These are phyloP conservation scores for Pterocles gutturalis DNA, from an alignment of 2,113 vertebrate genomes.

Conservation along the genomic window DNA sequence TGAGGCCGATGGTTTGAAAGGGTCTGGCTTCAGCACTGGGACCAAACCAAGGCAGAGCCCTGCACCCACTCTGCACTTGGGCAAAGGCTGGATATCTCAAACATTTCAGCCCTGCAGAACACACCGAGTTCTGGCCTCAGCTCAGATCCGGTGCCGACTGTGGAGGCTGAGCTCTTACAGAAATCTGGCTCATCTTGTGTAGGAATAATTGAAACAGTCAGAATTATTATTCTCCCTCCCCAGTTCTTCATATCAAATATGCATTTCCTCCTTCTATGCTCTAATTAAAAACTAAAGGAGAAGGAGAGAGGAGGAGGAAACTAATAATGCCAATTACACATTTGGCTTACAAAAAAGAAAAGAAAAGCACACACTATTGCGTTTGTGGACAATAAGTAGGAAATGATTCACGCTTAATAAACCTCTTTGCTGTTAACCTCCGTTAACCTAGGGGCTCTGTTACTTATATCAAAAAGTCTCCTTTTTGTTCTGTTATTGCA, in stretches of 20 bases:
- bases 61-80: neutral
- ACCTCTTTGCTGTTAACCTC: conserved; percentile 54
- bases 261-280: neutral
- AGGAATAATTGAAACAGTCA: conserved; percentile 30
- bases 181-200: neutral
- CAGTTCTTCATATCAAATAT: neutral
- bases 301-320: conserved; percentile 38
- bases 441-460: conserved; percentile 39
- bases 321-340: conserved; percentile 53
- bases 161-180: neutral
- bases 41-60: neutral
- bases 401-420: conserved; percentile 69
- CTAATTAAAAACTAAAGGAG: conserved; percentile 59
- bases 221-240: neutral
- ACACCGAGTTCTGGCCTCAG: neutral
- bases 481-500: neutral
- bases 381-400: conserved; percentile 50
- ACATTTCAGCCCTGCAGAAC: neutral
- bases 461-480: neutral
- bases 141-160: neutral
- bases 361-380: conserved; percentile 26
- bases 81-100: neutral
- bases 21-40: neutral
- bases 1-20: accelerated
- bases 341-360: conserved; percentile 45